Conservation (phyloP, 1,140 invertebrate genomes). For the Drosophila arizonae region DNA sequence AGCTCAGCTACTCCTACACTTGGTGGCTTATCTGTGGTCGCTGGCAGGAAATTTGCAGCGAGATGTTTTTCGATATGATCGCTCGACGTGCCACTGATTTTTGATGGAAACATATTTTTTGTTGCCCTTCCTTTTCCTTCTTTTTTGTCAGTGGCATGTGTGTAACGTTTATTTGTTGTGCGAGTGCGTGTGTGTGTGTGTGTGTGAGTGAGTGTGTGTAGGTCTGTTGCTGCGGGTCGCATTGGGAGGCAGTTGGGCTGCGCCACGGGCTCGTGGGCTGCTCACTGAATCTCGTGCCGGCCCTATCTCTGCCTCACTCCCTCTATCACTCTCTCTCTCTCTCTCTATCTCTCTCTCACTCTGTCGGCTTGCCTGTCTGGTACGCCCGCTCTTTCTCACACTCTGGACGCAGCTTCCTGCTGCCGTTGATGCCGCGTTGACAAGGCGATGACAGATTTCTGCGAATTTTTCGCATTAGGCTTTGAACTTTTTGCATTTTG, state of each 20-base stretch:
- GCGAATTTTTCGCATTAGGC: slow-evolving; percentile 80
- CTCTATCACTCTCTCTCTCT: slow-evolving; percentile 3
- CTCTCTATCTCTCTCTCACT: background rate
- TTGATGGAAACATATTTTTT: slow-evolving; percentile 73
- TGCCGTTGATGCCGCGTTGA: slow-evolving; percentile 73
- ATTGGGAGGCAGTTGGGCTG: too few relatives aligned
- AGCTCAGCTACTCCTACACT: slow-evolving; percentile 26
- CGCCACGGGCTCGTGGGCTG: too few relatives aligned
- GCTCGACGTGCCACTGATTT: slow-evolving; percentile 64
- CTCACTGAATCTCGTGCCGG: background rate
- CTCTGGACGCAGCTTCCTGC: slow-evolving; percentile 40
- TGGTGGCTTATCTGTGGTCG: slow-evolving; percentile 6
- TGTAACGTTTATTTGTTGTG: slow-evolving; percentile 26
- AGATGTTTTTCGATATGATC: slow-evolving; percentile 75
- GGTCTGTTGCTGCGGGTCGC: background rate
- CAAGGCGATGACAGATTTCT: slow-evolving; percentile 80
- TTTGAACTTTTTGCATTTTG: slow-evolving; percentile 73
- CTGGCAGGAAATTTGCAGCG: slow-evolving; percentile 69
- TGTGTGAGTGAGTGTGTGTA: slow-evolving; percentile 18
- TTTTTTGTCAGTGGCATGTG: too few relatives aligned
- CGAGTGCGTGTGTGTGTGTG: background rate
- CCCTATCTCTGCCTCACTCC: background rate
- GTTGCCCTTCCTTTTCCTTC: background rate
- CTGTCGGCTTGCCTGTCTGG: background rate
- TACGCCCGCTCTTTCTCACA: slow-evolving; percentile 8